Evolutionary conservation across 2,113 vertebrate species (phyloP), one percentile per base, ranked within the genome.

Genomic region (Sinosuthora webbiana): DNA sequence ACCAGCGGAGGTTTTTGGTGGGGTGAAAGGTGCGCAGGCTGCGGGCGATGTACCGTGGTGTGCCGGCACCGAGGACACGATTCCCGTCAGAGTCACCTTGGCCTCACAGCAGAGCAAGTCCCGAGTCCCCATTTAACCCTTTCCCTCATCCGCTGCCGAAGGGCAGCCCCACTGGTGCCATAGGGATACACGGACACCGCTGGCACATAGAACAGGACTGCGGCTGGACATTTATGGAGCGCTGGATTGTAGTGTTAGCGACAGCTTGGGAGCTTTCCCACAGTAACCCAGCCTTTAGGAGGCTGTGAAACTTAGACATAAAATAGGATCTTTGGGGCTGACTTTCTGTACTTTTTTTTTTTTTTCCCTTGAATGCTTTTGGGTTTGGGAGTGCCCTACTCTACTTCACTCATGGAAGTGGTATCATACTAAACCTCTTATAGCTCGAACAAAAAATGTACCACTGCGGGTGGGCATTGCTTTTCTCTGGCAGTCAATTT

Each of bases 241-340:
- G 4, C 70, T 50, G 55, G 42, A 21, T 24, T 78, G 57, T 17
- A 33, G 87, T 35, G 76, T 77, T 91, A 44, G 71, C 68, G 76
- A 87, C 78, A 91, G 94, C 60, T 91, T 87, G 90, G 85, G 88
- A 97, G 28, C 63, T 89, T 97, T 90, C 64, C 96, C 28, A 6
- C 80, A 96, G 95, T 93, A 97, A 71, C 33, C 25, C n/a, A 89
- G 59, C 68, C 95, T 94, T 95, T 87, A 89, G 95, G 68, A 76
- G 69, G 90, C 8, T 77, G 64, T 69, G 89, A 94, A 95, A 88
- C 24, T 67, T 76, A 75, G 65, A 78, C 57, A 78, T 90, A 81
- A 90, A 97, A 91, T 41, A 71, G 18, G 16, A 31, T 77, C 11
- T 50, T 73, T 60, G 9, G 7, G 25, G 18, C 13, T 39, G 49